Conservation (phyloP, 2,797 vertebrate species). For the Aplochiton taeniatus region DNA sequence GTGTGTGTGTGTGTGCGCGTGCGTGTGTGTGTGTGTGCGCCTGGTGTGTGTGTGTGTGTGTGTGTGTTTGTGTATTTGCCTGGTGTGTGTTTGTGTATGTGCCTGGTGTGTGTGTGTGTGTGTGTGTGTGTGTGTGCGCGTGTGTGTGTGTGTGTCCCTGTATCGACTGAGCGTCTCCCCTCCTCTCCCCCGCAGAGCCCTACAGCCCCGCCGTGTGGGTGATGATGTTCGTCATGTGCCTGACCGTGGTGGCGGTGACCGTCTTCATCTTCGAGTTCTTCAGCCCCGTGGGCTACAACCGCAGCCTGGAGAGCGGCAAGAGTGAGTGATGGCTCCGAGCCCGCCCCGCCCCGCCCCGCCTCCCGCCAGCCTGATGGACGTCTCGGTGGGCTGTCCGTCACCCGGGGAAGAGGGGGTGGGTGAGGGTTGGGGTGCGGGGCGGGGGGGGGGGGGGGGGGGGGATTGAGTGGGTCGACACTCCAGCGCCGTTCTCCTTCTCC, state of each 20-base stretch:
- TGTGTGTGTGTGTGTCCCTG: neutral
- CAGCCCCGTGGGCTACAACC: conserved; percentile 95
- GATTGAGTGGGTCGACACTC: conserved; percentile 38
- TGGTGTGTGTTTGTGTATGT: neutral
- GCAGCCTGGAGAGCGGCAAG: conserved; percentile 88
- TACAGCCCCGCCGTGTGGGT: conserved; percentile 97
- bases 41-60: neutral
- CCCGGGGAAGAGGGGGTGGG: conserved; percentile 5
- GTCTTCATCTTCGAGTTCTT: conserved; percentile 98
- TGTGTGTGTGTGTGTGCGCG: neutral
- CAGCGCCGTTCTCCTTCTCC: neutral
- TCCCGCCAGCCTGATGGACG: conserved; percentile 34
- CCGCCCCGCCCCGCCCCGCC: neutral
- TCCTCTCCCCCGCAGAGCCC: conserved; percentile 76
- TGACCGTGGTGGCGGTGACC: conserved; percentile 93
- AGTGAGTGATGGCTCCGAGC: conserved; percentile 82
- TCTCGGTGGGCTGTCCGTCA: conserved; percentile 24
- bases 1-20: too few species aligned
- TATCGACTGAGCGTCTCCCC: neutral
- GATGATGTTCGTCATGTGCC: conserved; percentile 99
- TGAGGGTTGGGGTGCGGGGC: too few species aligned
- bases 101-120: neutral
- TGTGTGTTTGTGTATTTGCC: conserved; percentile 12
- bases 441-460: too few species aligned
- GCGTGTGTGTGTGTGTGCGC: too few species aligned